Conservation (phyloP, 2,797 vertebrate genomes). For the Perdix hodgsoniae region DNA sequence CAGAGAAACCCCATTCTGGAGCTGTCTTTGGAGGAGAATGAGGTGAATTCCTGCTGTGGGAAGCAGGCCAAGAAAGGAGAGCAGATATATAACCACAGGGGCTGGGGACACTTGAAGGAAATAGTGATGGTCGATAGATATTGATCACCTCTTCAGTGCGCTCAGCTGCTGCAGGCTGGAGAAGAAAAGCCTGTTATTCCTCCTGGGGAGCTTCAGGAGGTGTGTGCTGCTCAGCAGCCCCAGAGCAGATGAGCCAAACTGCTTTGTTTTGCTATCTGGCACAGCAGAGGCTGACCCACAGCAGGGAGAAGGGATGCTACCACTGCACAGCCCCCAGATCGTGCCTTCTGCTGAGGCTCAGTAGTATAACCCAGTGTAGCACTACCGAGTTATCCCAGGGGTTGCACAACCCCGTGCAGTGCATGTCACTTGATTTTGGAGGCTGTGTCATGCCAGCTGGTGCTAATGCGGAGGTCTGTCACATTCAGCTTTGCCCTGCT, state of each 20-base stretch:
- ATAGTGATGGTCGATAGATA: constrained; percentile 26
- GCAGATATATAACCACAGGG: not conserved
- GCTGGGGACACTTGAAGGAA: constrained; percentile 58
- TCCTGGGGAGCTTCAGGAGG: constrained; percentile 1
- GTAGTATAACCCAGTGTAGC: accelerated
- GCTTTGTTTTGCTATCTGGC: not conserved
- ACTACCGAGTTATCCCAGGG: not conserved
- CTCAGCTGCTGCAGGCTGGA: not conserved
- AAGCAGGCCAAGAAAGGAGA: constrained; percentile 3
- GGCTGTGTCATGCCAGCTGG: not conserved
- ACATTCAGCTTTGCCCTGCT: not conserved
- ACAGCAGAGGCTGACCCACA: not conserved
- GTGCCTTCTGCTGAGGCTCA: not conserved
- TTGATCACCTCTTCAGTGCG: constrained; percentile 43
- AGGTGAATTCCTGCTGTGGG: constrained; percentile 10
- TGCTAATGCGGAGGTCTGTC: not conserved
- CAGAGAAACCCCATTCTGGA: not conserved
- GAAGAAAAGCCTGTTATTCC: constrained; percentile 29
- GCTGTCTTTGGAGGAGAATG: not conserved
- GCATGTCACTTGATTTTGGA: not conserved
- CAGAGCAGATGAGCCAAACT: not conserved
- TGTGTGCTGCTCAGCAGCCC: not conserved
- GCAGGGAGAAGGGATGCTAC: not conserved
- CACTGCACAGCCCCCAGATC: accelerated
- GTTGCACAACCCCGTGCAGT: not conserved